Evolutionary conservation across 2,888 invertebrate species (phyloP).

Genomic region (Phragmatobia fuliginosa): DNA sequence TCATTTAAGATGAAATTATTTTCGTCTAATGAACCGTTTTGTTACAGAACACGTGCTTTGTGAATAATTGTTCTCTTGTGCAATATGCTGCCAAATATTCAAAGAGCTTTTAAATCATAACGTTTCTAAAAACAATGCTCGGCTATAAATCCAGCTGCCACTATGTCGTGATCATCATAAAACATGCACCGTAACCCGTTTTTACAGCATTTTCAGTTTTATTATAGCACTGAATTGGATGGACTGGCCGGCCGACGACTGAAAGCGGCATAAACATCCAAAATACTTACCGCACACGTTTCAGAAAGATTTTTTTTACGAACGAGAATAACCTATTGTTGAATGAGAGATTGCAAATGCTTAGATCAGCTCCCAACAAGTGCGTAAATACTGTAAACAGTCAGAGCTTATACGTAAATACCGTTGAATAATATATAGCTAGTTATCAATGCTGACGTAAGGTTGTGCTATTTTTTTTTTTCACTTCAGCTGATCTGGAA

Average conservation of each 20-base stretch:
- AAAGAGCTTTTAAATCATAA: constrained; percentile 13
- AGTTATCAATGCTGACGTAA: background rate
- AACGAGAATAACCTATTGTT: constrained; percentile 28
- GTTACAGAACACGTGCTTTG: background rate
- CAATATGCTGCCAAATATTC: constrained; percentile 4
- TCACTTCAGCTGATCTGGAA: background rate
- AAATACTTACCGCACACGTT: constrained; percentile 17
- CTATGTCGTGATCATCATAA: constrained; percentile 50
- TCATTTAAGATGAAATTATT: background rate
- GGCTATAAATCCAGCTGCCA: constrained; percentile 20
- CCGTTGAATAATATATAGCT: constrained; percentile 11
- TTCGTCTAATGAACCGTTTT: background rate
- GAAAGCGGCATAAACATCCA: constrained; percentile 19
- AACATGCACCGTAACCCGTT: constrained; percentile 45
- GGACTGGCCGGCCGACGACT: constrained; percentile 46
- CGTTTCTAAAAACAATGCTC: constrained; percentile 44
- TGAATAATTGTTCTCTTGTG: background rate
- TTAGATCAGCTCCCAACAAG: constrained; percentile 1
- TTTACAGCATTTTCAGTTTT: constrained; percentile 73
- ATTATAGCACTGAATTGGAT: constrained; percentile 69
- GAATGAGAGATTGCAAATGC: constrained; percentile 16
- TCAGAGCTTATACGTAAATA: constrained; percentile 12
- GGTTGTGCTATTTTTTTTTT: background rate
- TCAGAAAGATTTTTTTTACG: constrained; percentile 29
- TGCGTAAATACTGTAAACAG: constrained; percentile 4